phyloP scores from a whole-genome alignment of 2,797 vertebrate genomes.

The Alosa sapidissima region DNA sequence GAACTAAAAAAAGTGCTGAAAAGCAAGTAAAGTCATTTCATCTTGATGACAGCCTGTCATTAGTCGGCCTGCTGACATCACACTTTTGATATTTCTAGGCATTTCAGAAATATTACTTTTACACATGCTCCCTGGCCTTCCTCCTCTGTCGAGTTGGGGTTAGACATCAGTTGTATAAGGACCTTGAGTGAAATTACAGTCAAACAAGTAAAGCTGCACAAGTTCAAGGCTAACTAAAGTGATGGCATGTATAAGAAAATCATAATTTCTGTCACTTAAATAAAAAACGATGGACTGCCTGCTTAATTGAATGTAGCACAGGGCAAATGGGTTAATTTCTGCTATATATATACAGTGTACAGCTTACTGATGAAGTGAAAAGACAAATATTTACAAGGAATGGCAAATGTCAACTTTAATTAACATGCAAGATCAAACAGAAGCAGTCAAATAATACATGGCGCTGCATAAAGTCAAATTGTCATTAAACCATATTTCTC shows the following conservation, averaged over 20 bases:
- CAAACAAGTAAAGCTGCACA: background rate
- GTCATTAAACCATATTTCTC: background rate
- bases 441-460: background rate
- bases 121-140: background rate
- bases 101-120: constrained; percentile 27
- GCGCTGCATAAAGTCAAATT: background rate
- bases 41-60: constrained; percentile 49
- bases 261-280: background rate
- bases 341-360: background rate
- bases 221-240: background rate
- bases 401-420: background rate
- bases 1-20: constrained; percentile 37
- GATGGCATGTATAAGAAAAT: background rate
- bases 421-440: background rate
- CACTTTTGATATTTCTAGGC: constrained; percentile 29
- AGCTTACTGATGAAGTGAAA: background rate
- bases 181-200: background rate
- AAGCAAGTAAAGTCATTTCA: constrained; percentile 45
- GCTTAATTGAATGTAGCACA: background rate
- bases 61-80: constrained; percentile 44
- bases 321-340: background rate
- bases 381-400: background rate
- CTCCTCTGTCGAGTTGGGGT: background rate
- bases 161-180: background rate
- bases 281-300: background rate